Base-by-base conservation (phyloP, 2,113 vertebrate genomes). In the Oxyura jamaicensis region DNA sequence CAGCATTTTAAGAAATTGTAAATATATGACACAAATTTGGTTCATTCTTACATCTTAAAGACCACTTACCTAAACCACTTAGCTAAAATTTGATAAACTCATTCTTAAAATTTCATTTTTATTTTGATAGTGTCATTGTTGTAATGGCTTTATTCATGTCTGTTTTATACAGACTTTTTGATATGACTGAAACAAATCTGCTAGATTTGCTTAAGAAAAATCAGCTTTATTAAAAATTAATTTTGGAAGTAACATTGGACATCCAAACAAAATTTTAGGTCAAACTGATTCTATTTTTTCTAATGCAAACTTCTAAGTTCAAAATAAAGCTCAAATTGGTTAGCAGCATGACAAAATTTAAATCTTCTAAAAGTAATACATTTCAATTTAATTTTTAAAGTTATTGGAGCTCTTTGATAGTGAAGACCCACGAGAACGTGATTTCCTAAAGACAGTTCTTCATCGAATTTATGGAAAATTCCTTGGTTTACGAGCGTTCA, bases 381-480 rank as follows among this genome's bases (percentile, higher is more conserved):
- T 97, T 95, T 97, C 90, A 31, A 90, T 97, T 95, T 91, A 78
- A 91, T 95, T 96, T 95, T 96, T 94, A 44, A 97, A 99, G 99
- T 98, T 99, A 91, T 97, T 99, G 98, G 99, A 99, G 97, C 98
- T 99, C 95, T 99, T 99, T 95, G 99, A 99, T 97, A 99, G 99
- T 65, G 99, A 99, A 98, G 99, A 99, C 96, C 99, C 99, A n/a
- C 97, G 99, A 90, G 99, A 99, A 96, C 98, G 99, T 60, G 99
- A 99, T 97, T 99, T 99, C 96, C 97, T 99, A 46, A 99, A 99
- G 98, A 99, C 99, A 4, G 98, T 99, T 94, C 98, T 99, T 83
- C 99, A 99, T 96, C 98, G 99, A 83, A 99, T 99, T 96, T 99
- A 99, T 66, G 99, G 99, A 83, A 99, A 99, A 96, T 99, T 99